phyloP scores from a whole-genome alignment of 2,797 vertebrate species.

The Anguilla anguilla region DNA sequence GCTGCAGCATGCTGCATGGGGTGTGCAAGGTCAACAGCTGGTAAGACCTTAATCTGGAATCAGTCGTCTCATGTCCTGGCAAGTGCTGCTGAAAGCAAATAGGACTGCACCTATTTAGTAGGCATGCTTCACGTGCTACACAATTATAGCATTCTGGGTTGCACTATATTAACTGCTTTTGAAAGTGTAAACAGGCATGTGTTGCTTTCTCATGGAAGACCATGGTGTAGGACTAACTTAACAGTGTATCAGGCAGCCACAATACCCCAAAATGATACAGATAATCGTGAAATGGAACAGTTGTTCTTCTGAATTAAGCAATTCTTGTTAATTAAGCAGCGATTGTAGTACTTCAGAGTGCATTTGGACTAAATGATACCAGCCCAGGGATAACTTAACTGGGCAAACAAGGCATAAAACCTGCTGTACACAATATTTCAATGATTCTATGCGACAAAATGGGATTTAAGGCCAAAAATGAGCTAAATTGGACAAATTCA shows the following conservation, averaged over 20 bases:
- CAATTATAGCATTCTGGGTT: not conserved
- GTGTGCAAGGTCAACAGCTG: constrained; percentile 36
- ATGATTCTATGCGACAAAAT: not conserved
- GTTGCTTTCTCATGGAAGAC: not conserved
- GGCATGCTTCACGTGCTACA: not conserved
- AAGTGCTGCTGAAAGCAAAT: not conserved
- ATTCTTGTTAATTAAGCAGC: not conserved
- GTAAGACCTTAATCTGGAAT: not conserved
- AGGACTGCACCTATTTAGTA: not conserved
- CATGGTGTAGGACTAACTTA: not conserved
- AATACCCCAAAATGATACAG: not conserved
- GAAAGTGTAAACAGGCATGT: not conserved
- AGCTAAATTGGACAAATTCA: too few relatives aligned
- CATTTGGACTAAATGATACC: not conserved
- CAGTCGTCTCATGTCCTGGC: not conserved
- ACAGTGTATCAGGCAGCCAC: not conserved
- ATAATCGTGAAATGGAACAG: not conserved
- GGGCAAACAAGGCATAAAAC: not conserved
- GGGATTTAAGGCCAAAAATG: not conserved
- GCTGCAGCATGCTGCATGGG: constrained; percentile 39
- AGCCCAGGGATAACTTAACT: not conserved
- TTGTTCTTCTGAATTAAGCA: not conserved
- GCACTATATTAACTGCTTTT: not conserved
- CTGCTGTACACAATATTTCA: not conserved
- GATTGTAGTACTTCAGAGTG: not conserved